Conservation (phyloP, 2,888 invertebrate species). For the Acronicta alni region DNA sequence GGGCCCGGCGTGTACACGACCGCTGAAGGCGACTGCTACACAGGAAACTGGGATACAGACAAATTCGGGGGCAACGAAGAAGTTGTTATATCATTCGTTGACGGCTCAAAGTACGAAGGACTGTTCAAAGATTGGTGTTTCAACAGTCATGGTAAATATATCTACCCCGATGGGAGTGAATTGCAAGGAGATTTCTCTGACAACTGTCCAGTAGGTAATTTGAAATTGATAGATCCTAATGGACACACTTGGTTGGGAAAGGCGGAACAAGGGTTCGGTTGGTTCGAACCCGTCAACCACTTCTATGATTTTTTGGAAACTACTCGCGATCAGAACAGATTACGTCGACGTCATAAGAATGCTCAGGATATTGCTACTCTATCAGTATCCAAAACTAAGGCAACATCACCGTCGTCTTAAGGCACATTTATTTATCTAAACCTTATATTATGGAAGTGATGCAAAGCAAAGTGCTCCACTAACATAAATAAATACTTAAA, state of each 20-base stretch:
- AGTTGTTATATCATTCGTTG: constrained; percentile 77
- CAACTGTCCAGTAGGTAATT: constrained; percentile 83
- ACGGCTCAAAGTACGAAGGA: constrained; percentile 87
- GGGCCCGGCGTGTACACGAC: constrained; percentile 89
- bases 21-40: constrained; percentile 89
- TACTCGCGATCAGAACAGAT: constrained; percentile 53
- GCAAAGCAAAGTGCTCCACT: not conserved
- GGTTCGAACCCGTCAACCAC: constrained; percentile 82
- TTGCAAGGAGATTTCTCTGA: constrained; percentile 83
- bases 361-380: not conserved
- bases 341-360: constrained; percentile 45
- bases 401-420: too few relatives aligned
- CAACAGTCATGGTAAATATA: constrained; percentile 83
- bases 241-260: constrained; percentile 87
- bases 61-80: constrained; percentile 75
- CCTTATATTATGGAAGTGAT: not conserved
- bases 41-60: constrained; percentile 89
- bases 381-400: not conserved
- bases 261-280: constrained; percentile 76
- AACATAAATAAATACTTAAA: constrained; percentile 4
- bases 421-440: too few relatives aligned
- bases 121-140: constrained; percentile 83
- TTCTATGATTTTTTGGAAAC: constrained; percentile 76
- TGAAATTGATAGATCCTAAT: constrained; percentile 85
- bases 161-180: constrained; percentile 84